Evolutionary conservation across 2,113 vertebrate species (phyloP).

Genomic region (Callospermophilus lateralis): DNA sequence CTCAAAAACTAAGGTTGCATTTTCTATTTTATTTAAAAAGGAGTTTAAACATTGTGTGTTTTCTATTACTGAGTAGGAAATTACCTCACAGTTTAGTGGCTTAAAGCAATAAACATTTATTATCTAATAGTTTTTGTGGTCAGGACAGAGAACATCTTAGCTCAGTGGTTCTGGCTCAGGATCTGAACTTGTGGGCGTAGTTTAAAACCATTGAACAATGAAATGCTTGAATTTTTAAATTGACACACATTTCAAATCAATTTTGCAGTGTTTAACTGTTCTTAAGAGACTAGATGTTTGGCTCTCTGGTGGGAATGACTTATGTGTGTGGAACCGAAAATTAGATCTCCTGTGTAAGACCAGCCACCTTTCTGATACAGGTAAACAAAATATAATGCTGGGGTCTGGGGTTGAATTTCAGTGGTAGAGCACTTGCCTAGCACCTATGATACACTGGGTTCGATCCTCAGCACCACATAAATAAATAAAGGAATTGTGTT

Average conservation of each 20-base stretch:
- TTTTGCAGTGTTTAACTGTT: conserved; percentile 94
- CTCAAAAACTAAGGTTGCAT: background rate
- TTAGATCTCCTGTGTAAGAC: conserved; percentile 94
- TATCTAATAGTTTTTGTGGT: background rate
- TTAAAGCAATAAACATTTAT: background rate
- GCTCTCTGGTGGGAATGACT: conserved; percentile 95
- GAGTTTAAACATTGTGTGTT: background rate
- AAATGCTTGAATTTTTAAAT: conserved; percentile 46
- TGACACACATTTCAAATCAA: conserved; percentile 51
- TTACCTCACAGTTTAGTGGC: background rate
- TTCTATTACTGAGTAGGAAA: background rate
- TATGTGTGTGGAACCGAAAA: conserved; percentile 95
- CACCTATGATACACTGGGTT: too few species aligned
- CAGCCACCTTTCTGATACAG: conserved; percentile 93
- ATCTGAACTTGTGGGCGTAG: background rate
- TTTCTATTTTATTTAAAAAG: background rate
- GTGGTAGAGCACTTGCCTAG: too few species aligned
- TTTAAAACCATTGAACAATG: background rate
- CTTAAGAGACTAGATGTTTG: conserved; percentile 92
- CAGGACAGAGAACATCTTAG: background rate
- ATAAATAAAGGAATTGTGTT: too few species aligned
- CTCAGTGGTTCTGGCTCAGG: background rate
- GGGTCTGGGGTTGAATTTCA: too few species aligned
- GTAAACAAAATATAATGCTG: conserved; percentile 85
- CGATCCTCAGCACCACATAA: too few species aligned